Evolutionary conservation across 2,113 vertebrate species (phyloP), one percentile per base, ranked within the genome.

Genomic region (Rhodinocichla rosea): DNA sequence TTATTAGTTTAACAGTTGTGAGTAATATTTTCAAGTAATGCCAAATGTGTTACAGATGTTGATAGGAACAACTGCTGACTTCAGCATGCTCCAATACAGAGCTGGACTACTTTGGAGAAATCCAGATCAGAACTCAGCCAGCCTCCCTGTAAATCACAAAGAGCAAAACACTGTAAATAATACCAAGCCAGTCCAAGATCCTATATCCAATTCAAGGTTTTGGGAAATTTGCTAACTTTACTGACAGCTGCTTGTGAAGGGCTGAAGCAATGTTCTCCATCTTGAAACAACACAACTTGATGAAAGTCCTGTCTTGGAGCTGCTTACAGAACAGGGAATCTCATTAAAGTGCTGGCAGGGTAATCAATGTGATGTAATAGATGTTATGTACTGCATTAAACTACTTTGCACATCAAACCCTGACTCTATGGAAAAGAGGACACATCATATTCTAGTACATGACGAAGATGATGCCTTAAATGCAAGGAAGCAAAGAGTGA

Each of bases 11-110:
- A 95, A 94, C 59, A 89, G 11, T 94, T 2, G 1, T 89, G 93
- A 95, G 87, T 91, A 96, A 95, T 89, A 87, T 92, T 96, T 92
- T 92, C 89, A 90, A 96, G 67, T 83, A 85, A 70, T 80, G 87
- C 89, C 91, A 96, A 97, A 97, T 92, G 65, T 59, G 56, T 90
- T 92, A 77, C 94, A 97, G 94, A 97, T 95, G 96, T 88, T 65
- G 87, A 91, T 94, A 95, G 86, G 70, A 92, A 59, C 82, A 90
- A 89, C 79, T 91, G 87, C 91, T 90, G 91, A 91, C 59, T 83
- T 52, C 59, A 93, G 78, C 1, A 0, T 65, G 33, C 37, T 80
- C 37, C 67, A 88, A 35, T 12, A 42, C 55, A 63, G 75, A 80
- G 33, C 30, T 57, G 63, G 89, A 88, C 59, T 62, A 30, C 63